A percentile compares a stretch with the other conserved stretches of the same genome.
These are phyloP conservation scores for Cyanoliseus patagonus DNA, from an alignment of 2,113 vertebrate species.

Conservation along the genomic window DNA sequence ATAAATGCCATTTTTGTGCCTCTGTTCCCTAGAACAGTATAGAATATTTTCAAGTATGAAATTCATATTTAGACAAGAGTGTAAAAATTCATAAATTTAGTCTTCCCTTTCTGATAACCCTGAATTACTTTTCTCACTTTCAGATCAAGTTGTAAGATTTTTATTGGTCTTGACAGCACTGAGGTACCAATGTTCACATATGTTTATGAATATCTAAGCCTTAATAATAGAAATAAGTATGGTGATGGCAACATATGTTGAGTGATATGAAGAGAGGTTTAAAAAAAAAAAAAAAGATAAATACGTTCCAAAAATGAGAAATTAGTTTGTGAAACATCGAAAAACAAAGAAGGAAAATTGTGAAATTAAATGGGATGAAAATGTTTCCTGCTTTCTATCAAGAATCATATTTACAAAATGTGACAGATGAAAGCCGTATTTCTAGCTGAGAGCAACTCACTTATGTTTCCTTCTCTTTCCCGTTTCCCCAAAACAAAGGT, in stretches of 20 bases:
- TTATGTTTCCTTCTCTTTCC: not conserved
- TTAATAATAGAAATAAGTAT: not conserved
- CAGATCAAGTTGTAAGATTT: not conserved
- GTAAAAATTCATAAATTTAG: not conserved
- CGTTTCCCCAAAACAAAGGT: not conserved
- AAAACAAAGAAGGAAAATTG: not conserved
- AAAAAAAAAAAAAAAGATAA: not conserved
- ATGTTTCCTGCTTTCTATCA: not conserved
- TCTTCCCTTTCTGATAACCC: not conserved
- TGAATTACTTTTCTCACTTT: not conserved
- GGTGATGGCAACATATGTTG: not conserved
- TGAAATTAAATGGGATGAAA: not conserved
- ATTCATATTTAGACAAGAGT: not conserved
- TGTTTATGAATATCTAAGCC: not conserved
- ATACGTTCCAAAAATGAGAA: not conserved
- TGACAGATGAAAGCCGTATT: not conserved
- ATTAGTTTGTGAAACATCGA: not conserved
- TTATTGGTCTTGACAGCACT: not conserved
- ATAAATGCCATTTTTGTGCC: not conserved
- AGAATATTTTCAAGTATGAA: not conserved
- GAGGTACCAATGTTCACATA: not conserved
- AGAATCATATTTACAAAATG: not conserved
- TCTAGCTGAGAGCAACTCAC: not conserved
- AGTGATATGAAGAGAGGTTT: not conserved
- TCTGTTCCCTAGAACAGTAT: not conserved